Evolutionary conservation across 2,888 invertebrate genomes (phyloP), one percentile per base, ranked within the genome.

Genomic region (Eudemis profundana): DNA sequence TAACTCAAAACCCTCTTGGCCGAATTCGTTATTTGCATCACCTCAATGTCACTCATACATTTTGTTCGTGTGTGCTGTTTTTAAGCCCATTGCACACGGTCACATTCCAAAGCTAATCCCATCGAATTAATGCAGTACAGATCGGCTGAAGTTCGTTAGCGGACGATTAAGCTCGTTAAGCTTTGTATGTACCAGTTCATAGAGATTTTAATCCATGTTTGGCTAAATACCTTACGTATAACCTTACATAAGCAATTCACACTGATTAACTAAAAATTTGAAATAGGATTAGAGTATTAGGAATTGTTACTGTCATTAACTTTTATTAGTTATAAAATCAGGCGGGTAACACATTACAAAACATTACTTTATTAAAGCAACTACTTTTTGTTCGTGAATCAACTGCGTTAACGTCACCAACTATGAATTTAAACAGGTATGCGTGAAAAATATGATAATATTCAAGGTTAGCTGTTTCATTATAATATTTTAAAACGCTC

Each of bases 101-200:
- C n/a, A 33, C 2, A 15, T 15, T 7, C 46, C 33, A 36, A 19
- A 33, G 29, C 47, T 44, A 65, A 65, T 51, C 65, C 64, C 14
- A 27, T 15, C 38, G 38, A 51, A 29, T 33, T 17, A 47, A 29
- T 36, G 56, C 59, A 49, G 21, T 23, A 29, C 46, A 33, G 59
- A 59, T 60, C 23, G 33, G 49, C 56, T 54, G 47, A 57, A 40
- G 63, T 60, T 75, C 73, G 75, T 75, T 74, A 75, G 50, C 68
- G 3, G 68, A 70, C 67, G 74, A 73, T 74, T 74, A 74, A 61
- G 66, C 69, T 75, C 70, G 74, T 74, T 74, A 74, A 50, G 68
- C 29, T 51, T 63, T 63, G 64, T 36, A 27, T 36, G 57, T 44
- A n/a, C n/a, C 33, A 40, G 44, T n/a, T 42, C 21, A 44, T 23